phyloP scores from a whole-genome alignment of 2,113 vertebrate species.

The Pandion haliaetus region DNA sequence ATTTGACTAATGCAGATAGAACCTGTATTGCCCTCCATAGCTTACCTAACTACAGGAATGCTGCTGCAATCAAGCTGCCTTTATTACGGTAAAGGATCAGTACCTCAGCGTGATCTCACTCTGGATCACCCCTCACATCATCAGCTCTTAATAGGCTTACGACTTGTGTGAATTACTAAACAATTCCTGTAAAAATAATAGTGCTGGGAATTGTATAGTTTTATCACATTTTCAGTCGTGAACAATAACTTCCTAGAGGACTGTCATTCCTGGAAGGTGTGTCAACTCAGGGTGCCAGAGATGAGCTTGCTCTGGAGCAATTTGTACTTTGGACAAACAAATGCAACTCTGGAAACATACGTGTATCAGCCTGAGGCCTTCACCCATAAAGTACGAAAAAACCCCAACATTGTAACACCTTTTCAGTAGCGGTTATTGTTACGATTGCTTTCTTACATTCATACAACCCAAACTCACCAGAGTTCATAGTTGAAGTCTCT shows the following conservation, averaged over 20 bases:
- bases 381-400: background rate
- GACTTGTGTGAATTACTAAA: background rate
- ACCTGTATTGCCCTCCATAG: background rate
- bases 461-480: background rate
- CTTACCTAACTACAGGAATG: background rate
- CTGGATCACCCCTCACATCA: background rate
- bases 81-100: background rate
- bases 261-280: background rate
- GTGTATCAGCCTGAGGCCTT: background rate
- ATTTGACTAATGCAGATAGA: background rate
- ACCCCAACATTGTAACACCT: background rate
- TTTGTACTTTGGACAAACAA: background rate
- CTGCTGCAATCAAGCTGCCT: background rate
- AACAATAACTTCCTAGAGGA: background rate
- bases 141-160: background rate
- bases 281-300: background rate
- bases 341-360: background rate
- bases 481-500: background rate
- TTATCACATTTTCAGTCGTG: background rate
- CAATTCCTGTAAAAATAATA: background rate
- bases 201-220: background rate
- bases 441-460: background rate
- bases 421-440: background rate
- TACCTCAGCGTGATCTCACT: conserved; percentile 1
- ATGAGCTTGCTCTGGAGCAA: background rate